Conservation (phyloP, 2,888 invertebrate species). For the Leptopilina myrica region DNA sequence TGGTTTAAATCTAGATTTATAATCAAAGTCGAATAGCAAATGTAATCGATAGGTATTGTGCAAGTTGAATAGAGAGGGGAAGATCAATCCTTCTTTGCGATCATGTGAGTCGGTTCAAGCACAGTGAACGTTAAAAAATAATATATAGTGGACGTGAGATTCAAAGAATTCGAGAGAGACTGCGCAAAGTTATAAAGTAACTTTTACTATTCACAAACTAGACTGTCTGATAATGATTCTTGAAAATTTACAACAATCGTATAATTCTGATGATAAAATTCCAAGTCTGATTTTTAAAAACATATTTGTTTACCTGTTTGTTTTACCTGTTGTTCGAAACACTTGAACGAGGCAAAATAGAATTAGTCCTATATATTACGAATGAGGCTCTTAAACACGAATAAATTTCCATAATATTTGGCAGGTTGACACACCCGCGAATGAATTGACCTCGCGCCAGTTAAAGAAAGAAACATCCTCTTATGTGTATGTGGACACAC, state of each 20-base stretch:
- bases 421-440: slow-evolving; percentile 26
- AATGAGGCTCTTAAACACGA: background rate
- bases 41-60: slow-evolving; percentile 30
- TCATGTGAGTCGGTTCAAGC: slow-evolving; percentile 3
- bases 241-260: no score
- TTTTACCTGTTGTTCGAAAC: no score
- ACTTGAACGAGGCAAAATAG: background rate
- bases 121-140: slow-evolving; percentile 6
- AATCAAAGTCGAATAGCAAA: slow-evolving; percentile 17
- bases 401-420: slow-evolving; percentile 24
- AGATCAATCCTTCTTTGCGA: slow-evolving; percentile 20
- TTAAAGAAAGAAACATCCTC: slow-evolving; percentile 2
- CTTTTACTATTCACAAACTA: no score
- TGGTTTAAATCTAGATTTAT: slow-evolving; percentile 31
- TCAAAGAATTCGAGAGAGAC: no score
- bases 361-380: background rate
- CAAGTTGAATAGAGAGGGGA: slow-evolving; percentile 26
- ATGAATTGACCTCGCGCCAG: slow-evolving; percentile 21
- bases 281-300: no score
- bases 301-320: no score
- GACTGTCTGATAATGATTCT: no score
- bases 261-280: no score
- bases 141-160: background rate
- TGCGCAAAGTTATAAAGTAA: no score
- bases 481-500: no score